Evolutionary conservation across 2,797 vertebrate species (phyloP), one percentile per base, ranked within the genome.

Genomic region (Myiotriccus ornatus): DNA sequence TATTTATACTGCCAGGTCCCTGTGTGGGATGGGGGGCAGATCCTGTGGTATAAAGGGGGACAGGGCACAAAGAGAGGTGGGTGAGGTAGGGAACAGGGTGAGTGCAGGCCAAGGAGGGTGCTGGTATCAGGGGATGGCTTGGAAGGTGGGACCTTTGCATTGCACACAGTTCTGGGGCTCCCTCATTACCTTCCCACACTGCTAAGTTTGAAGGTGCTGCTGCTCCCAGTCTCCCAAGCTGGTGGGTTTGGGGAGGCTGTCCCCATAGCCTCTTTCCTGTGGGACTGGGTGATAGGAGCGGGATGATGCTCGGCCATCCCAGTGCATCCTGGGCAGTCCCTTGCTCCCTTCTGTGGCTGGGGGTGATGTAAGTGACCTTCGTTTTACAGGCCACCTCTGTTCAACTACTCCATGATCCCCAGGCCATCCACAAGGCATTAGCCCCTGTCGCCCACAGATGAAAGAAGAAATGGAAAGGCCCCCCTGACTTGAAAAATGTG

Each of bases 361-460:
- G 27, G 28, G 9, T 94, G 70, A 96, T 56, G 34, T 2, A 73
- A 4, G 11, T 76, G 52, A 88, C 37, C 24, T 86, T 90, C 50
- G 23, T 95, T 94, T 94, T 90, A 59, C 90, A 96, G 96, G 88
- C 86, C 86, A 59, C 89, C 69, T 17, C 2, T 20, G 0, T 88
- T 90, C 69, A 84, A 93, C 62, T 34, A 39, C n/a, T 93, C 88
- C 73, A 89, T 56, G 83, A 76, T 93, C 16, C 95, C 96, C 35
- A 89, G 83, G 39, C 93, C 94, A 1, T 37, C 79, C 63, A 90
- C 32, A 2, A 87, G 85, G 70, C 70, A 96, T 63, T 96, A 96
- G 41, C 9, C 9, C 43, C 50, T 0, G 0, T 5, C 15, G 11
- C 17, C 28, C 0, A 0, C 46, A 21, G 59, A n/a, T 1, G 2